These are phyloP conservation scores for Mustela erminea DNA, from an alignment of 2,797 vertebrate genomes.

Conservation along the genomic window DNA sequence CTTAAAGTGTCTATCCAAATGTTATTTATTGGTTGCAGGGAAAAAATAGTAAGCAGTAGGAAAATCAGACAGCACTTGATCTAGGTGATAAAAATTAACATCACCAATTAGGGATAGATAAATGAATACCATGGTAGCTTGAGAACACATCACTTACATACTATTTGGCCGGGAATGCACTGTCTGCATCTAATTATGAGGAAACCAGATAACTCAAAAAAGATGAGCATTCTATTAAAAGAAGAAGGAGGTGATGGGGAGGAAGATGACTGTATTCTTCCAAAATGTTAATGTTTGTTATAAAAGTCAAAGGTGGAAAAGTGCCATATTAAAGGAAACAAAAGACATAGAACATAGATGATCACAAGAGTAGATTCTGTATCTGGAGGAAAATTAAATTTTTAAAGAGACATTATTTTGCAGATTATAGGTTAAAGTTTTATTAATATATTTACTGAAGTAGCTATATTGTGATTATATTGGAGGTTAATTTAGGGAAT, in stretches of 20 bases:
- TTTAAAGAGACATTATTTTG: neutral
- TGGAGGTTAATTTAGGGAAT: slow-evolving; percentile 35
- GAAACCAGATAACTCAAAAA: neutral
- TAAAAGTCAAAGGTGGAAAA: neutral
- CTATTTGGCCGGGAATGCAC: neutral
- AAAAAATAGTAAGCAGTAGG: slow-evolving; percentile 4
- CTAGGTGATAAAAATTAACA: neutral
- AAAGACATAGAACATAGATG: neutral
- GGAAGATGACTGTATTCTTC: neutral
- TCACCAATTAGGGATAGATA: neutral
- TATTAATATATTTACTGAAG: neutral
- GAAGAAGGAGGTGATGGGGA: neutral
- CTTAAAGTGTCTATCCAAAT: slow-evolving; percentile 1
- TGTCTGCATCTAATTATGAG: neutral
- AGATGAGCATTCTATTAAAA: neutral
- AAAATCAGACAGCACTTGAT: neutral
- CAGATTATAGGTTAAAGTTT: neutral
- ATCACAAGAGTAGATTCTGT: neutral
- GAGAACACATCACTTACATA: neutral
- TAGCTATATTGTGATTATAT: neutral
- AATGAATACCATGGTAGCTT: neutral
- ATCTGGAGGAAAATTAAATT: neutral
- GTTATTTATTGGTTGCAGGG: neutral
- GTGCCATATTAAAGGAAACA: neutral
- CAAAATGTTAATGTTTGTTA: slow-evolving; percentile 37